phyloP scores from a whole-genome alignment of 2,797 vertebrate genomes.

The Semotilus atromaculatus region DNA sequence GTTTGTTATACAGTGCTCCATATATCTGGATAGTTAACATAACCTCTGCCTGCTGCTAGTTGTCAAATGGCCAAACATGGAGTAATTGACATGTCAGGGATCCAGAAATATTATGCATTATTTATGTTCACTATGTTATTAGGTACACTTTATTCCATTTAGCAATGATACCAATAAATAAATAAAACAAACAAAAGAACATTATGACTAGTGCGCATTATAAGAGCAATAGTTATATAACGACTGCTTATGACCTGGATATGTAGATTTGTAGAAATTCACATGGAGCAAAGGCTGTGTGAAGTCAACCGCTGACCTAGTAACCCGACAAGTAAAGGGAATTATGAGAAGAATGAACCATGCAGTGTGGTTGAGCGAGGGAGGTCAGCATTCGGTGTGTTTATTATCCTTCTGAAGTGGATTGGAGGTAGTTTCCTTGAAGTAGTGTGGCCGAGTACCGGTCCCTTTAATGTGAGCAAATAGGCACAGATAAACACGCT shows the following conservation, averaged over 20 bases:
- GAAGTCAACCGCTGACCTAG: background rate
- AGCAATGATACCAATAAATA: background rate
- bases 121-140: background rate
- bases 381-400: conserved; percentile 45
- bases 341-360: conserved; percentile 11
- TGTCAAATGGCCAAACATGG: background rate
- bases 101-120: background rate
- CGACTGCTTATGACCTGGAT: background rate
- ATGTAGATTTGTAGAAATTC: conserved; percentile 20
- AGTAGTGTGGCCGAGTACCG: background rate
- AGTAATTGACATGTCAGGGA: conserved; percentile 50
- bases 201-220: background rate
- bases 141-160: background rate
- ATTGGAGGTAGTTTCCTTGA: conserved; percentile 12
- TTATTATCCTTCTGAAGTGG: conserved; percentile 56
- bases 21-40: background rate
- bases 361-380: background rate
- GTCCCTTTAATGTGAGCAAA: conserved; percentile 42
- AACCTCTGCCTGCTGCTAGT: background rate
- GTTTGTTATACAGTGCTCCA: background rate
- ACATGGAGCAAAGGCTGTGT: conserved; percentile 59
- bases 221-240: background rate
- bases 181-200: background rate
- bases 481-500: conserved; percentile 37
- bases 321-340: background rate